Evolutionary conservation across 2,113 vertebrate genomes (phyloP).

Genomic region (Solea senegalensis): DNA sequence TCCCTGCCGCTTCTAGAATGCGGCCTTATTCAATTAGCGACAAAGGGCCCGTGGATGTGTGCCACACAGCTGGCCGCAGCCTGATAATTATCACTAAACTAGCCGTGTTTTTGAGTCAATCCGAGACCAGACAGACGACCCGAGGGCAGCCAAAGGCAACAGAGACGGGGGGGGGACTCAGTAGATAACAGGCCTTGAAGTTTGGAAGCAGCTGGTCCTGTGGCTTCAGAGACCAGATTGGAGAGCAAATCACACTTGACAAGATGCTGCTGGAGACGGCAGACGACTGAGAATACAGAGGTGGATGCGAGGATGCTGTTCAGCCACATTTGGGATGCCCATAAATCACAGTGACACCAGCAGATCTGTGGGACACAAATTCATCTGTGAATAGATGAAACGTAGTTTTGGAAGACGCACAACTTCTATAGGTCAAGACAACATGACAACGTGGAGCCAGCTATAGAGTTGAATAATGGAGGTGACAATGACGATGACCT

Average conservation of each 20-base stretch:
- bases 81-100: conserved; percentile 71
- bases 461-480: conserved; percentile 2
- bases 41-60: conserved; percentile 58
- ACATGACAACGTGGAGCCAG: conserved; percentile 3
- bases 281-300: conserved; percentile 33
- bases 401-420: conserved; percentile 12
- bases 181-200: conserved; percentile 55
- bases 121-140: conserved; percentile 48
- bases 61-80: conserved; percentile 60
- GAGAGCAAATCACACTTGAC: conserved; percentile 57
- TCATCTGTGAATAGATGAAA: conserved; percentile 13
- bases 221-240: conserved; percentile 14
- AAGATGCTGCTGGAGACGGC: conserved; percentile 53
- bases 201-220: conserved; percentile 55
- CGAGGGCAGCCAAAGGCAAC: conserved; percentile 58
- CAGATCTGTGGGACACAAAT: conserved; percentile 12
- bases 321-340: conserved; percentile 25
- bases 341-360: conserved; percentile 54
- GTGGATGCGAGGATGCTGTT: conserved; percentile 37
- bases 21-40: conserved; percentile 71
- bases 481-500: background rate
- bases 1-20: conserved; percentile 63
- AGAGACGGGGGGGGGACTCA: conserved; percentile 33
- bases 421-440: conserved; percentile 13
- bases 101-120: conserved; percentile 51